Conservation (phyloP, 2,797 vertebrate genomes). For the Melanotaenia parkinsoni region DNA sequence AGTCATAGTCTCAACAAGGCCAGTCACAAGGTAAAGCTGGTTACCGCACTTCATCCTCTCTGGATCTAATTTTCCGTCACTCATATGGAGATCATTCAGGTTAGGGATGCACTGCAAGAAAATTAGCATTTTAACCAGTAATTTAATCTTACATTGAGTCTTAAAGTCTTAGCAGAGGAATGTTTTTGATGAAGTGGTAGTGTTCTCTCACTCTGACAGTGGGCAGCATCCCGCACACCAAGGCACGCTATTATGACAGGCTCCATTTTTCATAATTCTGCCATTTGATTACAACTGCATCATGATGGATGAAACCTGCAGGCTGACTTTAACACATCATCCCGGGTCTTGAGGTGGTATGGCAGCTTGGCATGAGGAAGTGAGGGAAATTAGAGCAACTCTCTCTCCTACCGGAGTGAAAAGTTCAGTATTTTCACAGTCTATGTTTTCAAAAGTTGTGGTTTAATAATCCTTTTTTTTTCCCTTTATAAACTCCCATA, state of each 20-base stretch:
- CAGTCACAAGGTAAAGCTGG: constrained; percentile 52
- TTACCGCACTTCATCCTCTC: constrained; percentile 48
- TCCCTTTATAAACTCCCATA: neutral
- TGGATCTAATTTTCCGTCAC: constrained; percentile 52
- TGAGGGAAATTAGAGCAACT: constrained; percentile 14
- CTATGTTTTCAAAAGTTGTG: neutral
- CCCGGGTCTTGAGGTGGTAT: constrained; percentile 30
- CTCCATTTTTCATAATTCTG: constrained; percentile 83
- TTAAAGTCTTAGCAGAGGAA: constrained; percentile 38
- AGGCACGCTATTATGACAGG: constrained; percentile 73
- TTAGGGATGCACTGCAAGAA: constrained; percentile 15
- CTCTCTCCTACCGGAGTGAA: neutral
- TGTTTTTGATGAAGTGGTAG: constrained; percentile 68
- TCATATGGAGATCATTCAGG: constrained; percentile 35
- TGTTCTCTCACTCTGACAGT: constrained; percentile 53
- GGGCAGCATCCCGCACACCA: constrained; percentile 62
- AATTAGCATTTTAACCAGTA: constrained; percentile 63
- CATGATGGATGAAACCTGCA: constrained; percentile 80
- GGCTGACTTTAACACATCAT: constrained; percentile 61
- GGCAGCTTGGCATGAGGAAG: constrained; percentile 58
- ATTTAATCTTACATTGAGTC: constrained; percentile 60
- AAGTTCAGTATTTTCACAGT: neutral
- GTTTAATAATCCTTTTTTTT: neutral
- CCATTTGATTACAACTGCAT: constrained; percentile 76
- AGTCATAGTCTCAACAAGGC: constrained; percentile 53